Percentiles rank a stretch among this genome's conserved stretches.
phyloP scores from a whole-genome alignment of 2,797 vertebrate species.

The Cottoperca gobio region DNA sequence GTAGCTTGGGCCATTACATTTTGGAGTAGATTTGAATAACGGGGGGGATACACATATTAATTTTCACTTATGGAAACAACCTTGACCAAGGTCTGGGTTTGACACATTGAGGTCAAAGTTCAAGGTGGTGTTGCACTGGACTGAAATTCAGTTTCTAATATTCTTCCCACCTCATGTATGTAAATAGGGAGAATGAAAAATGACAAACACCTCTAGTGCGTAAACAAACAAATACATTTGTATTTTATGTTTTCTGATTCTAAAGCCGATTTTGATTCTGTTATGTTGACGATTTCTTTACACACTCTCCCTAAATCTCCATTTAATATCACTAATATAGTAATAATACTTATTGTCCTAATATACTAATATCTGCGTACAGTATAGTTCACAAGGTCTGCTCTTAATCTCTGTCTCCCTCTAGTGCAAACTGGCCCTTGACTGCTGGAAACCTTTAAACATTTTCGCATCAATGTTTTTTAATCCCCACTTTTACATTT shows the following conservation, averaged over 20 bases:
- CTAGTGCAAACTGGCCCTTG: conserved; percentile 68
- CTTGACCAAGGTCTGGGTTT: too few relatives aligned
- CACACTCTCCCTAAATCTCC: background rate
- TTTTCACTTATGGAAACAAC: too few relatives aligned
- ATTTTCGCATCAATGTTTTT: background rate
- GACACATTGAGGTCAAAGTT: background rate
- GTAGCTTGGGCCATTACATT: too few relatives aligned
- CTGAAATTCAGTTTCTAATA: background rate
- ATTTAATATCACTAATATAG: background rate
- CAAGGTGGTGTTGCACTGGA: background rate
- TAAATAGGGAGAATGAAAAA: background rate
- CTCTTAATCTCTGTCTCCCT: conserved; percentile 77
- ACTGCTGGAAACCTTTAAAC: conserved; percentile 17
- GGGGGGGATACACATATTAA: too few relatives aligned
- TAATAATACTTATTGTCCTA: background rate
- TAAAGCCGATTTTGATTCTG: background rate
- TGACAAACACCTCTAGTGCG: background rate
- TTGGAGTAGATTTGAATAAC: too few relatives aligned
- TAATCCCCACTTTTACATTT: background rate
- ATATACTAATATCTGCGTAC: conserved; percentile 1
- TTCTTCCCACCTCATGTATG: background rate
- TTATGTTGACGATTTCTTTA: background rate
- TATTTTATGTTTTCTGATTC: background rate
- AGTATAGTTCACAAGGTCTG: background rate
- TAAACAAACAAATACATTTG: background rate